These are phyloP conservation scores for Ornithorhynchus anatinus DNA, from an alignment of 2,113 vertebrate genomes.

Conservation along the genomic window DNA sequence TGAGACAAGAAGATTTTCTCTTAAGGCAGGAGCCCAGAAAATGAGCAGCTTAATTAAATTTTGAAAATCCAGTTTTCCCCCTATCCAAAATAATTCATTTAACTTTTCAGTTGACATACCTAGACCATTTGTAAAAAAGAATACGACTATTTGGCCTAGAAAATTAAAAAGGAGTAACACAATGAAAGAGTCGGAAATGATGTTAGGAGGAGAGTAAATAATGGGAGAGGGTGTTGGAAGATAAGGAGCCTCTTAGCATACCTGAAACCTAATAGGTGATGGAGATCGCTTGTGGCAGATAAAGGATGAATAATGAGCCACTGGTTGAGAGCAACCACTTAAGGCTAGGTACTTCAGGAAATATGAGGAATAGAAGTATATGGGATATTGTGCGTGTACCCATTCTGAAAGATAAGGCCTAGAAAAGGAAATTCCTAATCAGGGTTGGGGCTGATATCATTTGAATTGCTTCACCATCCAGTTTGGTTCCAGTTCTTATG, in stretches of 20 bases:
- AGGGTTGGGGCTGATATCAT: too few relatives aligned
- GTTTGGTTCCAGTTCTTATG: too few relatives aligned
- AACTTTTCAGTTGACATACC: constrained; percentile 50
- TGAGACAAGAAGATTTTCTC: constrained; percentile 30
- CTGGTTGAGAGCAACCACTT: neutral
- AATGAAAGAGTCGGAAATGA: constrained; percentile 29
- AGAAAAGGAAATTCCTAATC: too few relatives aligned
- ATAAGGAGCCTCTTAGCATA: constrained; percentile 46
- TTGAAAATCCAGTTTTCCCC: constrained; percentile 57
- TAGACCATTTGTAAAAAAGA: constrained; percentile 59
- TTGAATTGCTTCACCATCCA: too few relatives aligned
- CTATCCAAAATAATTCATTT: constrained; percentile 58
- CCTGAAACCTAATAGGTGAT: constrained; percentile 44
- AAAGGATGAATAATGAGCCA: constrained; percentile 51
- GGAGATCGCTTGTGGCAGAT: constrained; percentile 40
- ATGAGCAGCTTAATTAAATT: constrained; percentile 59
- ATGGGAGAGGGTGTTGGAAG: constrained; percentile 24
- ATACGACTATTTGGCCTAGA: constrained; percentile 52
- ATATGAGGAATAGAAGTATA: neutral
- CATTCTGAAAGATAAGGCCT: too few relatives aligned
- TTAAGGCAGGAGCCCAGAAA: constrained; percentile 33
- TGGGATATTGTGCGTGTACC: too few relatives aligned
- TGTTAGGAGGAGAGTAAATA: constrained; percentile 53
- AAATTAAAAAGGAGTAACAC: constrained; percentile 56
- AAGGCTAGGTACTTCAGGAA: neutral